phyloP scores from a whole-genome alignment of 2,888 invertebrate genomes.

The Caenorhabditis plicata region DNA sequence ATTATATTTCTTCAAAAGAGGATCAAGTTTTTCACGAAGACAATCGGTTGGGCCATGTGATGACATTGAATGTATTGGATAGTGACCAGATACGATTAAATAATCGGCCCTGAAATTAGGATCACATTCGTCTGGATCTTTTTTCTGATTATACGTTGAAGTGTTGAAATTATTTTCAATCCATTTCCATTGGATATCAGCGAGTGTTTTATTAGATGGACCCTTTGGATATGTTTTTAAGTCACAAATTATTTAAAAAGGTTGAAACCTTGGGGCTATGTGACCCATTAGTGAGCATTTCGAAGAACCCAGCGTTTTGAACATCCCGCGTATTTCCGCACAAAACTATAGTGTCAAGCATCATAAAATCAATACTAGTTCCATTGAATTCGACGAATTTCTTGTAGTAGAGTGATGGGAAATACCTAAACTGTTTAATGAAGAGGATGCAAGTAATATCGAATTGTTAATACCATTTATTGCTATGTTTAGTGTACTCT shows the following conservation, averaged over 20 bases:
- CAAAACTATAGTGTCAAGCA: constrained; percentile 69
- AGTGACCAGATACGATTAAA: constrained; percentile 69
- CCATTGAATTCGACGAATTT: constrained; percentile 60
- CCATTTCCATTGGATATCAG: constrained; percentile 67
- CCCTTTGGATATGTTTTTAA: too few species aligned
- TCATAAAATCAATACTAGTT: constrained; percentile 66
- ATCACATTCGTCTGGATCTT: too few species aligned
- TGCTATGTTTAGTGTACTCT: constrained; percentile 65
- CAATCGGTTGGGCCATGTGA: constrained; percentile 69
- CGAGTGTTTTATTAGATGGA: constrained; percentile 34
- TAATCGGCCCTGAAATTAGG: constrained; percentile 68
- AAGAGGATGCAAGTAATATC: neutral
- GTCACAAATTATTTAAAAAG: too few species aligned
- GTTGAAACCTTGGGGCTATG: too few species aligned
- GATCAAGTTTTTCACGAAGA: constrained; percentile 66
- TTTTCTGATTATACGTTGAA: too few species aligned
- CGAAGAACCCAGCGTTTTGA: constrained; percentile 40
- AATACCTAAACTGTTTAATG: constrained; percentile 65
- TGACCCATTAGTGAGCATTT: constrained; percentile 44
- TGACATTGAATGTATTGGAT: constrained; percentile 68
- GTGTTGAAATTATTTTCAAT: constrained; percentile 63
- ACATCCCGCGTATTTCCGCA: constrained; percentile 66
- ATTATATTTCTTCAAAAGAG: constrained; percentile 67
- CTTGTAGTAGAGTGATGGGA: constrained; percentile 68
- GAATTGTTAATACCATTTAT: constrained; percentile 54